A percentile compares a stretch with the other conserved stretches of the same genome.
phyloP scores from a whole-genome alignment of 1,140 invertebrate species.

The Acyrthosiphon pisum region DNA sequence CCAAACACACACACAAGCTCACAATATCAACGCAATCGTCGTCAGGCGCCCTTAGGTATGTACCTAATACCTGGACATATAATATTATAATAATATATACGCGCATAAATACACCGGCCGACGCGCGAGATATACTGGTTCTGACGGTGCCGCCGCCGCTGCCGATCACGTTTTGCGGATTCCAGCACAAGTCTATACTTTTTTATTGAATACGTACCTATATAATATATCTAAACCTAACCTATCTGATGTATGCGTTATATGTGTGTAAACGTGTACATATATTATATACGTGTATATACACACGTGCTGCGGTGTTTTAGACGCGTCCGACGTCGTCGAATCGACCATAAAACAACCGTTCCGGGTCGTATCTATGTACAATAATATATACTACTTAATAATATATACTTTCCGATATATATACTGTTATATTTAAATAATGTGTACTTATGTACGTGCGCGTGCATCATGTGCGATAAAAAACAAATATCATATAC shows the following conservation, averaged over 20 bases:
- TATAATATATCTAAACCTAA: not conserved
- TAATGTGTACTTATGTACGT: not conserved
- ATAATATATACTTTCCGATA: not conserved
- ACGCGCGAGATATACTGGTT: not conserved
- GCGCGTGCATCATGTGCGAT: not conserved
- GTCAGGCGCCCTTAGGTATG: not conserved
- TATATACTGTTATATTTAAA: not conserved
- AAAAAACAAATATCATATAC: not conserved
- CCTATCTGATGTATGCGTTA: slow-evolving; percentile 2
- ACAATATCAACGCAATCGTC: not conserved
- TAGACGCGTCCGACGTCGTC: slow-evolving; percentile 21
- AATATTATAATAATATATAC: slow-evolving; percentile 13
- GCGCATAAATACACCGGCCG: not conserved
- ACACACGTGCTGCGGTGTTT: not conserved
- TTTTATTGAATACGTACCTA: not conserved
- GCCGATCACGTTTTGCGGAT: slow-evolving; percentile 47
- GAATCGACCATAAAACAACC: slow-evolving; percentile 45
- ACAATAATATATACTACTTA: not conserved
- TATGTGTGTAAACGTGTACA: not conserved
- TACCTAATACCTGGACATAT: not conserved
- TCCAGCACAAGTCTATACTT: slow-evolving; percentile 23
- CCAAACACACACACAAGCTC: not conserved
- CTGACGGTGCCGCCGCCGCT: not conserved
- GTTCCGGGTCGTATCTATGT: not conserved
- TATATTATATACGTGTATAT: not conserved